phyloP scores from a whole-genome alignment of 2,888 invertebrate species.

The Megaustenia siamemsis region DNA sequence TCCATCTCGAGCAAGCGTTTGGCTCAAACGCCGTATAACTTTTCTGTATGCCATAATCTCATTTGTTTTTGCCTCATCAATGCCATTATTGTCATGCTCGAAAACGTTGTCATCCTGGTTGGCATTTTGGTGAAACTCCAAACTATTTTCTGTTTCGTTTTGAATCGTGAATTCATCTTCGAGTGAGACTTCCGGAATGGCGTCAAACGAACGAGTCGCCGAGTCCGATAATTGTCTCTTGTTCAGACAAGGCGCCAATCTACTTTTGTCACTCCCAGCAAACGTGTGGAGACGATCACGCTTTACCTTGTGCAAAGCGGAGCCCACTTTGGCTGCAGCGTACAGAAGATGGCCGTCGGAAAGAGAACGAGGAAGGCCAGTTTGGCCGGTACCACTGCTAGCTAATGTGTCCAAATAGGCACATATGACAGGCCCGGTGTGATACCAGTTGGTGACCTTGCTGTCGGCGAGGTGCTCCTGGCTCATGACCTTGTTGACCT shows the following conservation, averaged over 20 bases:
- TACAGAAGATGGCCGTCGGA: conserved; percentile 34
- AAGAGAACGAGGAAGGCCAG: conserved; percentile 14
- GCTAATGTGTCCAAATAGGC: neutral
- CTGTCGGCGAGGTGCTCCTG: conserved; percentile 31
- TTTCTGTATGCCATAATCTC: conserved; percentile 9
- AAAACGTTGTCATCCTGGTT: neutral
- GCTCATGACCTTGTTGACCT: conserved; percentile 51
- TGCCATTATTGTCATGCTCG: neutral
- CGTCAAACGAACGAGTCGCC: neutral
- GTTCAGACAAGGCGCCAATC: neutral
- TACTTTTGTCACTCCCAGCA: no score
- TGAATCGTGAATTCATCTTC: conserved; percentile 19
- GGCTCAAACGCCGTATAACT: conserved; percentile 6
- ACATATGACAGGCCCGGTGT: neutral
- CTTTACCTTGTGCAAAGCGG: neutral
- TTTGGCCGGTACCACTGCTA: neutral
- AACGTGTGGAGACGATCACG: neutral
- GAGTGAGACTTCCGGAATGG: conserved; percentile 10
- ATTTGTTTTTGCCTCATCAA: neutral
- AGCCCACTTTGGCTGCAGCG: neutral
- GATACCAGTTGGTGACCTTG: conserved; percentile 47
- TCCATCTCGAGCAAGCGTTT: neutral
- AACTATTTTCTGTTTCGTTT: neutral
- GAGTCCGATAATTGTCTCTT: neutral
- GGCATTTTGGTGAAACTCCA: neutral